phyloP scores from a whole-genome alignment of 2,113 vertebrate genomes.

The Chrysemys picta region DNA sequence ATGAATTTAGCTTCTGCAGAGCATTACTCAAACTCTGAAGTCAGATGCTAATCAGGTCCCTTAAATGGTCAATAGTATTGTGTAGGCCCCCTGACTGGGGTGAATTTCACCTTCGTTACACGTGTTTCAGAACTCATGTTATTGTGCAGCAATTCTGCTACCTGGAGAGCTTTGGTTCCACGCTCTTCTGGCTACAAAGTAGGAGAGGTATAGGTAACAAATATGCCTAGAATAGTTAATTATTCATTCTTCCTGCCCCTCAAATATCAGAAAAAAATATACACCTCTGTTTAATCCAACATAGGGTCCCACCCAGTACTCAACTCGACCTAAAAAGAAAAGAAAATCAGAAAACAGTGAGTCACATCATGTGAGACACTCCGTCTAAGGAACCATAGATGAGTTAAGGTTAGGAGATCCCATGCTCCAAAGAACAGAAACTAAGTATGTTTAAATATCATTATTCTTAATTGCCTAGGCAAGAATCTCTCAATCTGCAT shows the following conservation, averaged over 20 bases:
- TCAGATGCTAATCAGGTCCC: too few relatives aligned
- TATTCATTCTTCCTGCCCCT: neutral
- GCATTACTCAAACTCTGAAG: too few relatives aligned
- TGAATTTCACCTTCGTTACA: too few relatives aligned
- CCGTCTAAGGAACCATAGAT: neutral
- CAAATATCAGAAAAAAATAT: too few relatives aligned
- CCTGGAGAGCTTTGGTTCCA: neutral
- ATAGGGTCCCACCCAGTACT: neutral
- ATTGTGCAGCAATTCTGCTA: neutral
- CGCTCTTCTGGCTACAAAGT: neutral
- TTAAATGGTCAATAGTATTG: too few relatives aligned
- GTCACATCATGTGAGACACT: neutral
- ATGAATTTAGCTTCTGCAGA: too few relatives aligned
- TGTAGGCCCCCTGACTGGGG: too few relatives aligned
- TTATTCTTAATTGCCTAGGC: neutral
- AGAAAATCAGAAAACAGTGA: neutral
- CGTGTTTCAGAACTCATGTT: neutral
- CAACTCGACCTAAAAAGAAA: neutral
- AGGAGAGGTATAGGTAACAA: neutral
- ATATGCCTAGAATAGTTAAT: neutral
- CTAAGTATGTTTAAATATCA: neutral
- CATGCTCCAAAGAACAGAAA: neutral
- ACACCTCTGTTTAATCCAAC: too few relatives aligned
- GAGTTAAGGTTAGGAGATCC: neutral
- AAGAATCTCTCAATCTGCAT: neutral